These are phyloP conservation scores for Dendrocincla tyrannina DNA, from an alignment of 2,797 vertebrate genomes.

Conservation along the genomic window DNA sequence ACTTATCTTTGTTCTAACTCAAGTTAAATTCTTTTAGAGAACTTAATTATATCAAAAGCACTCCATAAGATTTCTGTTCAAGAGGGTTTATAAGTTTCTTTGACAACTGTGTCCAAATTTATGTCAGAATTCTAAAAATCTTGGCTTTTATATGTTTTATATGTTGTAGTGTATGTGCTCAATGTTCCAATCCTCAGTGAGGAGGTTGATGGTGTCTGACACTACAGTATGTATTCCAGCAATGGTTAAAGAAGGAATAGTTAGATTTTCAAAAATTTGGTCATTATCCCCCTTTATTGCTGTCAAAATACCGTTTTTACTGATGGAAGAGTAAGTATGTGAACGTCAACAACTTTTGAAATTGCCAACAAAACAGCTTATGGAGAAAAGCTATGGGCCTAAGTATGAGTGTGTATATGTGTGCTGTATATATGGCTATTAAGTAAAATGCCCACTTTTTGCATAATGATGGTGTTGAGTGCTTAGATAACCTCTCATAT, in stretches of 20 bases:
- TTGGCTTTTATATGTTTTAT: not conserved
- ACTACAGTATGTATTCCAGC: not conserved
- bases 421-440: not conserved
- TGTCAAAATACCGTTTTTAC: not conserved
- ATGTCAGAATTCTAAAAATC: not conserved
- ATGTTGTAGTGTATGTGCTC: not conserved
- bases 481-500: not conserved
- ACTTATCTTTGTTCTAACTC: not conserved
- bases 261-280: not conserved
- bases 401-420: not conserved
- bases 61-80: not conserved
- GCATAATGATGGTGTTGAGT: not conserved
- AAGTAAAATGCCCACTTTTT: not conserved
- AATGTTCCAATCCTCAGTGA: not conserved
- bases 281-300: not conserved
- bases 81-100: not conserved
- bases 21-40: slow-evolving; percentile 2
- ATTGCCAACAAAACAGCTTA: not conserved
- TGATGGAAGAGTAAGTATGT: not conserved
- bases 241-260: not conserved
- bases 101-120: not conserved
- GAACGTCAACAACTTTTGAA: not conserved
- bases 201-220: not conserved
- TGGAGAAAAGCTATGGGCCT: not conserved
- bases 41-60: not conserved